These are phyloP conservation scores for Oreocharis arfaki DNA, from an alignment of 2,113 vertebrate genomes.

Conservation along the genomic window DNA sequence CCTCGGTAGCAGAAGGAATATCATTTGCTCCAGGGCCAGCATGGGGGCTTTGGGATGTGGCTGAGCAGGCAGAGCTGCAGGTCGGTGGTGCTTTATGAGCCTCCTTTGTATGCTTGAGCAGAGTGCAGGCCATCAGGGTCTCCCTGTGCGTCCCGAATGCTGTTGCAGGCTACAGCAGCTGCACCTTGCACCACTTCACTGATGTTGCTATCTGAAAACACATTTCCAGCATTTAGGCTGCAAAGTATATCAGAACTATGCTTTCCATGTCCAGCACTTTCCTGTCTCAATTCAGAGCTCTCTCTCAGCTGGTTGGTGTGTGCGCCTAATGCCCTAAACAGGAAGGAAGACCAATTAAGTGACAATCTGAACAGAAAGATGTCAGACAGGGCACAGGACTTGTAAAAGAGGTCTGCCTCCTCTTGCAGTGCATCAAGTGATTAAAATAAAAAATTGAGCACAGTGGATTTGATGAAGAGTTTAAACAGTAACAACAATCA, in stretches of 20 bases:
- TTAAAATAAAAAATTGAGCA: neutral
- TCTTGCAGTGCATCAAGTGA: neutral
- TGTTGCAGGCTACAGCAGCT: neutral
- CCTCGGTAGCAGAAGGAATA: neutral
- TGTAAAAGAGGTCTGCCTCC: neutral
- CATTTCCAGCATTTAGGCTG: neutral
- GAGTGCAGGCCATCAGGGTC: neutral
- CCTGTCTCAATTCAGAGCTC: neutral
- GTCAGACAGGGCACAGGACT: neutral
- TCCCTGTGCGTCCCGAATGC: neutral
- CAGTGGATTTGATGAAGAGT: neutral
- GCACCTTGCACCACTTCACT: rapidly evolving
- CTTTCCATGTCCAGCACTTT: neutral
- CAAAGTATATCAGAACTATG: rapidly evolving
- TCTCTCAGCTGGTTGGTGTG: neutral
- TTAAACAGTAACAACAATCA: neutral
- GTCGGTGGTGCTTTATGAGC: rapidly evolving
- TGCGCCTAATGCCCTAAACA: rapidly evolving
- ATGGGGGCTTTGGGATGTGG: rapidly evolving
- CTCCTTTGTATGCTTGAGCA: neutral
- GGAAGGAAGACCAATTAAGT: neutral
- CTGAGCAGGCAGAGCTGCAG: neutral
- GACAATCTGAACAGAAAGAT: neutral
- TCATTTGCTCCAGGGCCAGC: neutral
- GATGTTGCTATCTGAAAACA: neutral